Percentiles rank a stretch among this genome's conserved stretches.
Conservation (phyloP, 2,888 invertebrate genomes). For the Aradus depressus region DNA sequence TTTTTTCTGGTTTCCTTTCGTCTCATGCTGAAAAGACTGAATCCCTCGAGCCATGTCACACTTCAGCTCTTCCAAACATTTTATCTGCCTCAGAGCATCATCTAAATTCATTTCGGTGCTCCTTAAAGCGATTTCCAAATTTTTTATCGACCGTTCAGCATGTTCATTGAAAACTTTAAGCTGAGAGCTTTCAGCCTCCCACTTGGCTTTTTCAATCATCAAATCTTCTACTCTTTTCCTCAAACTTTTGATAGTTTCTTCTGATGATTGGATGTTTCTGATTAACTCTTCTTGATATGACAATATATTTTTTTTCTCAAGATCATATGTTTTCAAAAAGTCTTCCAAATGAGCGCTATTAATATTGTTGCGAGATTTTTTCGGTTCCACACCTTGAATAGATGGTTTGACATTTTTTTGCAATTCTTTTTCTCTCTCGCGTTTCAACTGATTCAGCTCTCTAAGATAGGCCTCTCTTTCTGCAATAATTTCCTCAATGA, state of each 20-base stretch:
- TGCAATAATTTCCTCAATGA: too few relatives aligned
- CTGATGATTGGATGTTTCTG: background rate
- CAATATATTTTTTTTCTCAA: background rate
- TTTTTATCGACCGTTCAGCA: background rate
- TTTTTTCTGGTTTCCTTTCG: background rate
- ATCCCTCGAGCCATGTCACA: background rate
- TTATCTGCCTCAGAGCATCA: background rate
- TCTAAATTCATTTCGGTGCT: background rate
- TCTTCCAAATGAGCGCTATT: background rate
- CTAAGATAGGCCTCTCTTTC: too few relatives aligned
- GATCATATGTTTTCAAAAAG: background rate
- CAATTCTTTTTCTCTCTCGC: too few relatives aligned
- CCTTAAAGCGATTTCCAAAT: background rate
- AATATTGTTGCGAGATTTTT: background rate
- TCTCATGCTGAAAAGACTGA: background rate
- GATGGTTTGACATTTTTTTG: too few relatives aligned
- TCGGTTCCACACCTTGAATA: too few relatives aligned
- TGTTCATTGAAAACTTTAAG: background rate
- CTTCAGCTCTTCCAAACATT: background rate
- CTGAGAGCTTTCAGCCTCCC: background rate
- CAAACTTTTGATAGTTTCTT: background rate
- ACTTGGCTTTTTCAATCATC: background rate
- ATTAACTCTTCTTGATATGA: background rate
- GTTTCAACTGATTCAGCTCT: too few relatives aligned
- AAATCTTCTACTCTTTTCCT: background rate